Base-by-base conservation (phyloP, 1,140 invertebrate species). In the Bombus turneri region DNA sequence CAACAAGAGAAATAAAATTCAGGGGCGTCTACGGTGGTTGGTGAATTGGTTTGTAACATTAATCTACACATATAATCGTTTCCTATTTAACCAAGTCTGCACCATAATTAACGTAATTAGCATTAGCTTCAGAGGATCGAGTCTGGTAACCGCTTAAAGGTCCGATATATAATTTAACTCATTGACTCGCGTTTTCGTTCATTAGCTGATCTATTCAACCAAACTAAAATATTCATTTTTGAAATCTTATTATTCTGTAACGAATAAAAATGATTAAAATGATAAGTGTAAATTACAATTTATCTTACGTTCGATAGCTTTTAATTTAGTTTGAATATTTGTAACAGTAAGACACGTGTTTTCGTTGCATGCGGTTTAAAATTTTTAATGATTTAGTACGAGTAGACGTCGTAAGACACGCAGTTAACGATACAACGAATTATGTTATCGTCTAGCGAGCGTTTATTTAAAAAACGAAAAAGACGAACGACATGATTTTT, bases 1-100 rank as follows among this genome's bases (percentile, higher is more conserved):
- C 37, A 47, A 59, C 47, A 53, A 53, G 31, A 76, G 39, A 47
- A 10, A 76, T 18, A 79, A 74, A 68, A 9, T 41, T 80, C 31
- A 86, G 53, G 76, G 66, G 15, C 31, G 31, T 87, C 59, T 85
- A 72, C 57, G 71, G 28, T 37, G 43, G 43, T 47, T 77, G 57
- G 28, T 78, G 28, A 64, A 77, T 15, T 81, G 68, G 53, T 41
- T 73, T 34, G 34, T 31, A n/a, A 73, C 57, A 84, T 88, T 74
- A 69, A 85, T 66, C 47, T 57, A 57, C 79, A 66, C 83, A 77
- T 85, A 86, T 86, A 91, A 91, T 92, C 88, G 89, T 90, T 92
- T 90, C 81, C 87, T 91, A 90, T 88, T 93, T 91, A 90, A 28
- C 72, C 25, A 43, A 83, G 87, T 89, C 83, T 89, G 87, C 89